Evolutionary conservation across 2,113 vertebrate species (phyloP).

Genomic region (Scartelaos histophorus): DNA sequence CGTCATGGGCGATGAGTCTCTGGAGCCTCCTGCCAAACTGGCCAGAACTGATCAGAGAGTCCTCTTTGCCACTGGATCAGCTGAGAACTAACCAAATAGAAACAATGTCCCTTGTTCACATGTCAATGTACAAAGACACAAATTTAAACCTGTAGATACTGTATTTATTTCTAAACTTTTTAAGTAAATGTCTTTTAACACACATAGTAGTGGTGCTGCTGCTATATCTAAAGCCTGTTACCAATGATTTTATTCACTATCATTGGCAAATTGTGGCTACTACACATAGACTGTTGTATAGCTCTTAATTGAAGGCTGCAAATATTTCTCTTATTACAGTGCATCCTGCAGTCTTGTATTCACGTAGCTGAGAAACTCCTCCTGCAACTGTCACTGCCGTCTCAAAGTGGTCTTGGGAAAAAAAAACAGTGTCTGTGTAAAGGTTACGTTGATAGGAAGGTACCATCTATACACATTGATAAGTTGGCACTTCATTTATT

Average conservation of each 20-base stretch:
- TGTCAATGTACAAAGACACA: slow-evolving; percentile 60
- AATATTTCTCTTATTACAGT: slow-evolving; percentile 19
- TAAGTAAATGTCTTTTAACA: slow-evolving; percentile 26
- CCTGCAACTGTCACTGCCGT: slow-evolving; percentile 54
- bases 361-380: slow-evolving; percentile 24
- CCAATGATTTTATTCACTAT: slow-evolving; percentile 20
- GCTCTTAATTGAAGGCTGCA: slow-evolving; percentile 34
- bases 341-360: slow-evolving; percentile 37
- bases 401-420: slow-evolving; percentile 48
- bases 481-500: slow-evolving; percentile 14
- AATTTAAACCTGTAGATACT: slow-evolving; percentile 63
- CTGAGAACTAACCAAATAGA: slow-evolving; percentile 65
- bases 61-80: slow-evolving; percentile 71
- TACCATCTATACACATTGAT: slow-evolving; percentile 17
- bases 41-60: slow-evolving; percentile 83
- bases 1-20: slow-evolving; percentile 78
- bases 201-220: slow-evolving; percentile 33
- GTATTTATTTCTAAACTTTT: slow-evolving; percentile 37
- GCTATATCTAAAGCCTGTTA: slow-evolving; percentile 41
- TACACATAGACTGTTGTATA: slow-evolving; percentile 18
- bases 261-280: slow-evolving; percentile 36
- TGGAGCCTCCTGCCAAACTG: slow-evolving; percentile 88
- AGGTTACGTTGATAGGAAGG: slow-evolving; percentile 9
- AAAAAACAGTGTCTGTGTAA: slow-evolving; percentile 30
- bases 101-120: slow-evolving; percentile 22